Evolutionary conservation across 2,113 vertebrate species (phyloP), one percentile per base, ranked within the genome.

Genomic region (Grammomys surdaster): DNA sequence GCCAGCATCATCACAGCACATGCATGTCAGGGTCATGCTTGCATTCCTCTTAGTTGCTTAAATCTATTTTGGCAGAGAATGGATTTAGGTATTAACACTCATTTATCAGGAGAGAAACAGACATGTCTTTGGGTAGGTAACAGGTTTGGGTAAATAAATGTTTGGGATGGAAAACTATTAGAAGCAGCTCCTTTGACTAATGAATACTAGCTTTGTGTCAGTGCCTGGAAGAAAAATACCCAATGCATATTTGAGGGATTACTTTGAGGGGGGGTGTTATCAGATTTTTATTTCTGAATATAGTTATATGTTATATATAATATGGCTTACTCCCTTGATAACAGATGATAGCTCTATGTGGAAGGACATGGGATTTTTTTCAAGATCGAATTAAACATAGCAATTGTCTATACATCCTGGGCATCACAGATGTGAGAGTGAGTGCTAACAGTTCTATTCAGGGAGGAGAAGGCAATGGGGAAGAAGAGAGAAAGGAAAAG

Each of bases 261-360:
- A n/a, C 48, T 96, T 78, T 88, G 76, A 80, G 70, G 43, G 75
- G 89, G 36, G 46, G 92, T 56, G 31, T 96, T 81, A 91, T 46
- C 40, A 82, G 46, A 93, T 90, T 95, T 93, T 75, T 43, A 89
- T 33, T 43, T 82, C 22, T 26, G 31, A 16, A 69, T 33, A 33
- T 33, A 69, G 33, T 69, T 69, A 69, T 69, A 14, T 69, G 16
- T 5, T 67, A 33, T 13, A 67, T 67, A 13, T 67, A 63, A 24
- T 63, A 60, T 85, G 80, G 91, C 85, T 65, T 85, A 51, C 51
- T 92, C 46, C 72, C 17, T 90, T 89, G 24, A 26, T 91, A 77
- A 90, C 58, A 93, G 12, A 58, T 88, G 67, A 75, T 90, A 88
- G 40, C 80, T 84, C 0, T 90, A 43, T 65, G 56, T 24, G 12